phyloP scores from a whole-genome alignment of 1,140 invertebrate species.

The Bicyclus anynana region DNA sequence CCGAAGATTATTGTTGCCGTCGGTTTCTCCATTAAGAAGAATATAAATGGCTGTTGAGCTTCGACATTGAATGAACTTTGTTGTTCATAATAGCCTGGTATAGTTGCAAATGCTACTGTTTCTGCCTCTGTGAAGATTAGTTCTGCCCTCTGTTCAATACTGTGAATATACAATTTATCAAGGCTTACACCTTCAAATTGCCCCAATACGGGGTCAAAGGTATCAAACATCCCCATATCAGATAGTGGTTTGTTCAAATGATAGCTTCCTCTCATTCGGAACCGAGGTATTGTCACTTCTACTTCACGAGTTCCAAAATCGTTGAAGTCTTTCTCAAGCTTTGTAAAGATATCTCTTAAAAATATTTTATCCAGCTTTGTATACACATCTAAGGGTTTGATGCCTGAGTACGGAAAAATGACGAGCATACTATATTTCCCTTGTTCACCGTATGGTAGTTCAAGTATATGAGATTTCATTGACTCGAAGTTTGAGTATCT shows the following conservation, averaged over 20 bases:
- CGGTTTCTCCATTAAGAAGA: slow-evolving; percentile 78
- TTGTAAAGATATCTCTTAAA: slow-evolving; percentile 51
- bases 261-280: slow-evolving; percentile 80
- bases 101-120: slow-evolving; percentile 83
- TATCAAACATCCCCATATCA: slow-evolving; percentile 81
- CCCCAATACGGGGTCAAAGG: slow-evolving; percentile 79
- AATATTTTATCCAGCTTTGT: slow-evolving; percentile 30
- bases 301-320: slow-evolving; percentile 74
- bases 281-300: slow-evolving; percentile 82
- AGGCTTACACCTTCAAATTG: slow-evolving; percentile 81
- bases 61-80: slow-evolving; percentile 77
- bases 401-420: slow-evolving; percentile 33
- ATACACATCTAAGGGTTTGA: slow-evolving; percentile 36
- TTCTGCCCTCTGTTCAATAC: slow-evolving; percentile 83
- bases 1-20: slow-evolving; percentile 78
- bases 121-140: slow-evolving; percentile 89
- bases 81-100: slow-evolving; percentile 62
- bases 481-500: slow-evolving; percentile 64
- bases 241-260: slow-evolving; percentile 78
- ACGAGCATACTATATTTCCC: slow-evolving; percentile 49
- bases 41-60: slow-evolving; percentile 79
- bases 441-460: slow-evolving; percentile 77
- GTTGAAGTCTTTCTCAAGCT: slow-evolving; percentile 53
- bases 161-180: slow-evolving; percentile 75
- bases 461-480: slow-evolving; percentile 70